phyloP scores from a whole-genome alignment of 2,888 invertebrate species.

The Marronus borbonicus region DNA sequence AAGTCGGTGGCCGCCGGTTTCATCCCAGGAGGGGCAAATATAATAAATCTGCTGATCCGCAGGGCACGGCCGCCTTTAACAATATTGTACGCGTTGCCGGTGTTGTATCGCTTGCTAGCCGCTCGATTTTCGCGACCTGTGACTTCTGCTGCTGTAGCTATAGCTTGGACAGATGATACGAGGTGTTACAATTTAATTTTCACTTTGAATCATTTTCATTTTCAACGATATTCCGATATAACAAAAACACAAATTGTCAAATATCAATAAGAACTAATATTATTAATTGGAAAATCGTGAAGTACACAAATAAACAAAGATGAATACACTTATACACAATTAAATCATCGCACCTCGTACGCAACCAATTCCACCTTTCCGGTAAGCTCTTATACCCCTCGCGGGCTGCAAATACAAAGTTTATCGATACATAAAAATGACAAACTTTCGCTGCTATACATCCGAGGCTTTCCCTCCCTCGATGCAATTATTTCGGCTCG shows the following conservation, averaged over 20 bases:
- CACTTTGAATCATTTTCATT: too few relatives aligned
- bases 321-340: too few relatives aligned
- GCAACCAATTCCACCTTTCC: background rate
- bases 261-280: too few relatives aligned
- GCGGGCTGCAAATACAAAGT: background rate
- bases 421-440: conserved; percentile 40
- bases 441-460: background rate
- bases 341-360: too few relatives aligned
- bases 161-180: background rate
- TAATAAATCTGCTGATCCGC: conserved; percentile 57
- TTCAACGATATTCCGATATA: too few relatives aligned
- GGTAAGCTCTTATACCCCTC: background rate
- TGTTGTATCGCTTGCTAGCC: too few relatives aligned
- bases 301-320: too few relatives aligned
- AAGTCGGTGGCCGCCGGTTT: conserved; percentile 41
- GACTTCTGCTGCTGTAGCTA: conserved; percentile 25
- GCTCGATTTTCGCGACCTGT: conserved; percentile 51
- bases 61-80: conserved; percentile 52
- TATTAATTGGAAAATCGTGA: too few relatives aligned
- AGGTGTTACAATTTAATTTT: too few relatives aligned
- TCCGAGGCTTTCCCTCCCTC: conserved; percentile 9
- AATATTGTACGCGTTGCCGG: conserved; percentile 51
- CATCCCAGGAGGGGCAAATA: conserved; percentile 54
- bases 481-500: conserved; percentile 8
- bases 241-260: too few relatives aligned